phyloP scores from a whole-genome alignment of 2,888 invertebrate genomes.

The Dendrolimus pini region DNA sequence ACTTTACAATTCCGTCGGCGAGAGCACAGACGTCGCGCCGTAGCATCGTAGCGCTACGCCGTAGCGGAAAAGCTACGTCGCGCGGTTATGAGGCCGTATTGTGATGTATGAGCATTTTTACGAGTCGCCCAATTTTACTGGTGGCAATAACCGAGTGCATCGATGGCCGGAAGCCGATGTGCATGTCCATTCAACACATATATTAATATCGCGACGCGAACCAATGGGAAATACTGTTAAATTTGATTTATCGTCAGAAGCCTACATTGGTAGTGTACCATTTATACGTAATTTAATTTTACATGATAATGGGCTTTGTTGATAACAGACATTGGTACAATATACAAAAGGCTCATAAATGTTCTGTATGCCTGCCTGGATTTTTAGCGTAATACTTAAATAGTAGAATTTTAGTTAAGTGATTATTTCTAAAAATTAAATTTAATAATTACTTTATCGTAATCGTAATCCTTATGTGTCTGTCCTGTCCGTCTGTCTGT shows the following conservation, averaged over 20 bases:
- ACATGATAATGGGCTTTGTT: background rate
- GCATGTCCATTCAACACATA: background rate
- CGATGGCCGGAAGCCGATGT: background rate
- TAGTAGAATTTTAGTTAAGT: too few relatives aligned
- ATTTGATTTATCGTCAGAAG: background rate
- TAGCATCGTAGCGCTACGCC: background rate
- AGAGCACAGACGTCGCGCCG: background rate
- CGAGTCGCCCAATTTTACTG: background rate
- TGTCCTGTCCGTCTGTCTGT: too few relatives aligned
- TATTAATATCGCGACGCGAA: background rate
- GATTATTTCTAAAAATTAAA: too few relatives aligned
- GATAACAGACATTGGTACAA: background rate
- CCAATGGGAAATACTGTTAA: background rate
- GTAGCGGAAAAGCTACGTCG: background rate
- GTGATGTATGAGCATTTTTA: background rate
- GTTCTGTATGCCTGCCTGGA: too few relatives aligned
- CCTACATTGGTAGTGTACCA: background rate
- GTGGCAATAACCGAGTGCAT: background rate
- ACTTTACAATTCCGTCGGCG: too few relatives aligned
- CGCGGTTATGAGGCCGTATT: background rate
- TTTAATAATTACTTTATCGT: too few relatives aligned
- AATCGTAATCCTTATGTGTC: too few relatives aligned
- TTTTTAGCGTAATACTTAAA: too few relatives aligned
- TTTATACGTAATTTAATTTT: background rate
- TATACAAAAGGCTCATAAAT: too few relatives aligned